These are phyloP conservation scores for Calcarius lapponicus DNA, from an alignment of 2,797 vertebrate genomes.

Conservation along the genomic window DNA sequence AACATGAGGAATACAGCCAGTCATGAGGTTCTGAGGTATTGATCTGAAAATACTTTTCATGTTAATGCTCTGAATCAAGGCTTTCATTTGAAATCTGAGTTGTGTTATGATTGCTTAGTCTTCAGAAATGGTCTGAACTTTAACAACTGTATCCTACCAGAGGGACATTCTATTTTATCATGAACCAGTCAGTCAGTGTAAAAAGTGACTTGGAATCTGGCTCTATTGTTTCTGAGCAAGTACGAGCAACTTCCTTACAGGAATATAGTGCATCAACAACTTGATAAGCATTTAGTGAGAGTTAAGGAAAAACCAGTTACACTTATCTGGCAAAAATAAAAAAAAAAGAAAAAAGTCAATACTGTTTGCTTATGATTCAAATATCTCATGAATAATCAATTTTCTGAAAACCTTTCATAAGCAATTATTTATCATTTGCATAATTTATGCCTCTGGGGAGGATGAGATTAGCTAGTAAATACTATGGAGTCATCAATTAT, in stretches of 20 bases:
- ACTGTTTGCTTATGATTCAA: neutral
- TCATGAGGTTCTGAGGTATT: neutral
- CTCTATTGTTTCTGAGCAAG: neutral
- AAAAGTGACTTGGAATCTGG: neutral
- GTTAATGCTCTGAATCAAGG: neutral
- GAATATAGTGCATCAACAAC: neutral
- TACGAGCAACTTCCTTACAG: neutral
- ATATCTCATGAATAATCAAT: neutral
- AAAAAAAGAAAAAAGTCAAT: neutral
- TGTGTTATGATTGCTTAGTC: neutral
- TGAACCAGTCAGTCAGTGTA: neutral
- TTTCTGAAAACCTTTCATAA: neutral
- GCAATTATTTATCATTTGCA: neutral
- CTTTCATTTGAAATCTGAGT: neutral
- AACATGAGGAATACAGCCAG: neutral
- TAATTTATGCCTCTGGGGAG: neutral
- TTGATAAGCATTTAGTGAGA: neutral
- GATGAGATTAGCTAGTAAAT: conserved; percentile 23
- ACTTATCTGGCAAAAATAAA: neutral
- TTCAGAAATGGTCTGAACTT: neutral
- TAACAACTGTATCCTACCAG: neutral
- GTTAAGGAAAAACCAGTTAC: neutral
- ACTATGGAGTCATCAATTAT: neutral
- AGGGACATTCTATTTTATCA: neutral
- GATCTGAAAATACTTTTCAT: neutral